Conservation (phyloP, 2,113 vertebrate genomes). For the Sebastes schlegelii region DNA sequence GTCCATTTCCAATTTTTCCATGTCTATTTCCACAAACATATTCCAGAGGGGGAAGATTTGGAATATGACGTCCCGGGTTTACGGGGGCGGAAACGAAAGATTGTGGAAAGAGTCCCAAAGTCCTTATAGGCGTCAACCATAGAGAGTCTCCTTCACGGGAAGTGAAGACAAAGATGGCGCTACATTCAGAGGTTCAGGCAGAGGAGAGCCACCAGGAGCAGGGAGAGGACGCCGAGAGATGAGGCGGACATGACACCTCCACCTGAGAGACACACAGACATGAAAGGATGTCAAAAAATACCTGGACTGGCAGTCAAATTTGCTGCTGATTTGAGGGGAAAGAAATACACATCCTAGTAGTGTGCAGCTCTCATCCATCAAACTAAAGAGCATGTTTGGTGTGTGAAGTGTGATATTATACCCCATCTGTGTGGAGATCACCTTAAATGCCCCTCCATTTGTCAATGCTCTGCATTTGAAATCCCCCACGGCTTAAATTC, state of each 20-base stretch:
- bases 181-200: constrained; percentile 95
- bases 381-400: constrained; percentile 34
- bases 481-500: constrained; percentile 67
- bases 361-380: constrained; percentile 29
- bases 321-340: constrained; percentile 2
- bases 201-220: constrained; percentile 85
- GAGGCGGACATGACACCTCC: constrained; percentile 66
- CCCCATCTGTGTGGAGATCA: constrained; percentile 51
- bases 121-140: constrained; percentile 83
- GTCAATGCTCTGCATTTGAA: constrained; percentile 66
- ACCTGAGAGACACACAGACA: constrained; percentile 64
- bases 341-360: not conserved
- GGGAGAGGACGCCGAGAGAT: constrained; percentile 80
- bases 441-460: constrained; percentile 64
- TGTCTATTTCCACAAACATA: constrained; percentile 79
- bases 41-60: constrained; percentile 76
- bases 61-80: constrained; percentile 84
- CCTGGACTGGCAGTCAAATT: constrained; percentile 2
- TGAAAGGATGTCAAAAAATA: not conserved
- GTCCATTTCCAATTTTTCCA: constrained; percentile 82
- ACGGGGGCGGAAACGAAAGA: constrained; percentile 85
- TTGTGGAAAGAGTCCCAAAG: constrained; percentile 82
- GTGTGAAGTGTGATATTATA: constrained; percentile 38
- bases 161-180: constrained; percentile 82
- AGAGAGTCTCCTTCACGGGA: constrained; percentile 84